These are phyloP conservation scores for Hippocampus kuda DNA, from an alignment of 2,797 vertebrate genomes.

Conservation along the genomic window DNA sequence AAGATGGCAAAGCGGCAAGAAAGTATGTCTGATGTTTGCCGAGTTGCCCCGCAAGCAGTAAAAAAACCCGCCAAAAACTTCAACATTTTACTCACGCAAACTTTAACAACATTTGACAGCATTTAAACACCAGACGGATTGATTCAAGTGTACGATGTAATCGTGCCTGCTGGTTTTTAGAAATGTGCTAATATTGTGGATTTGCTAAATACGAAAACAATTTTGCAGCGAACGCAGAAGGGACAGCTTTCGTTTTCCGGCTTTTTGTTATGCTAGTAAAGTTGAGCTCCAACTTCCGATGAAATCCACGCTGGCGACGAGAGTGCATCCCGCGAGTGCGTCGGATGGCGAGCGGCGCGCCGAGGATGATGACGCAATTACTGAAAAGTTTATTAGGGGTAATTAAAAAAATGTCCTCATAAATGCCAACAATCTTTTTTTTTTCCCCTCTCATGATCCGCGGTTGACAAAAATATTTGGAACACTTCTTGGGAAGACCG, in stretches of 20 bases:
- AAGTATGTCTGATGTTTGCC: constrained; percentile 27
- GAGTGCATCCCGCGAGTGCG: background rate
- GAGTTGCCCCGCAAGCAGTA: constrained; percentile 10
- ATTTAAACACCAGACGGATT: background rate
- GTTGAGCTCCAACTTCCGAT: background rate
- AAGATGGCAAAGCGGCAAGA: constrained; percentile 37
- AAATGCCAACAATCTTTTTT: background rate
- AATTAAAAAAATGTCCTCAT: background rate
- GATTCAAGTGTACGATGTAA: too few relatives aligned
- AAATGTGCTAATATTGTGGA: too few relatives aligned
- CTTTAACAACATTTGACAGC: background rate
- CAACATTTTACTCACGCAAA: background rate
- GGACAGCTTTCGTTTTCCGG: too few relatives aligned
- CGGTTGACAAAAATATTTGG: background rate
- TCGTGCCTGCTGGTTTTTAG: too few relatives aligned
- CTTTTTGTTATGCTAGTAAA: too few relatives aligned
- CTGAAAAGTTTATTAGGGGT: background rate
- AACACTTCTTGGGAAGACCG: background rate
- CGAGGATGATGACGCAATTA: background rate
- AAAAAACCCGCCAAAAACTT: background rate
- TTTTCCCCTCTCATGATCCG: background rate
- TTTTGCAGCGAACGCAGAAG: too few relatives aligned
- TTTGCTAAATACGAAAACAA: too few relatives aligned
- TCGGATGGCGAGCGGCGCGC: background rate
- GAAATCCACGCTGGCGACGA: background rate